Conservation (phyloP, 1,140 invertebrate species). For the Saccostrea glomerata region DNA sequence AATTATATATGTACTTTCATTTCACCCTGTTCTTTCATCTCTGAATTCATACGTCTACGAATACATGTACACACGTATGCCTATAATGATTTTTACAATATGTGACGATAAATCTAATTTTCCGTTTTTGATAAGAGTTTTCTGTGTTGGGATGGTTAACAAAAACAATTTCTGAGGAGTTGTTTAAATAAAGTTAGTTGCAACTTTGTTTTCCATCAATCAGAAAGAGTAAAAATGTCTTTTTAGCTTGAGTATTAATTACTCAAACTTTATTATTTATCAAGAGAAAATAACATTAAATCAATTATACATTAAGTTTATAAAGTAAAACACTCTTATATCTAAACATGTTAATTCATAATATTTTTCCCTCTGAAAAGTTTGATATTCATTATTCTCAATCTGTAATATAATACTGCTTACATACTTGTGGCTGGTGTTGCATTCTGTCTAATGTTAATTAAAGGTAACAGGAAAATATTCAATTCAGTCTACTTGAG, state of each 20-base stretch:
- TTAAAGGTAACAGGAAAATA: neutral
- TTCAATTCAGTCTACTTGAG: slow-evolving; percentile 1
- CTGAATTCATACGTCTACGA: too few species aligned
- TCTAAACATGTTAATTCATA: neutral
- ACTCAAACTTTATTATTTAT: neutral
- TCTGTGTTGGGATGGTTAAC: neutral
- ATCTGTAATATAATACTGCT: neutral
- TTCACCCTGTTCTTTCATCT: too few species aligned
- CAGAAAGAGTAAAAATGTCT: neutral
- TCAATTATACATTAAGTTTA: neutral
- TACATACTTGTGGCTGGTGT: neutral
- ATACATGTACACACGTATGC: neutral
- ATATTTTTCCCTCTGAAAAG: neutral
- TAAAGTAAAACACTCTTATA: neutral
- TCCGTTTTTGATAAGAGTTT: neutral
- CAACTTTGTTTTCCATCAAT: slow-evolving; percentile 21
- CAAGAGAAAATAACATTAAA: neutral
- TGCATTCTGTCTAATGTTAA: neutral
- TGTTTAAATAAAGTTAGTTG: neutral
- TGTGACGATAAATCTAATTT: neutral
- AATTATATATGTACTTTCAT: too few species aligned
- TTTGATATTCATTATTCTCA: neutral
- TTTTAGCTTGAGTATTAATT: neutral
- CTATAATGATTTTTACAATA: neutral
- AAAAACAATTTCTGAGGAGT: too few species aligned